phyloP scores from a whole-genome alignment of 2,888 invertebrate genomes.

The Philereme transversata region DNA sequence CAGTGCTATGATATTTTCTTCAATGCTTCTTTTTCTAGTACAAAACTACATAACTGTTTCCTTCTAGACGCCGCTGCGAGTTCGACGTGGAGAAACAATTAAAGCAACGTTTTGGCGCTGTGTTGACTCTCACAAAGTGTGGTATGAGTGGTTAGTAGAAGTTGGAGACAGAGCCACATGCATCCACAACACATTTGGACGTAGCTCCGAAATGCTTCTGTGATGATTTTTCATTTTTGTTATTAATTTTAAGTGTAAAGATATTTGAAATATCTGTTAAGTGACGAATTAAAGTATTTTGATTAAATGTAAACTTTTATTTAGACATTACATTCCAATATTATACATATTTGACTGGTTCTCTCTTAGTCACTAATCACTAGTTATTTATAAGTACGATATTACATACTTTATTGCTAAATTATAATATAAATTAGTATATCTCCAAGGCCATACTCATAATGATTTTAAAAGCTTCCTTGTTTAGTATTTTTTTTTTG shows the following conservation, averaged over 20 bases:
- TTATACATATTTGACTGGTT: no score
- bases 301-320: conserved; percentile 10
- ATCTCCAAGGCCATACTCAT: no score
- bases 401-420: no score
- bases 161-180: conserved; percentile 62
- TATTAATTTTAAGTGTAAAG: conserved; percentile 9
- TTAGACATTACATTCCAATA: neutral
- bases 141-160: conserved; percentile 96
- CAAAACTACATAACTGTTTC: conserved; percentile 7
- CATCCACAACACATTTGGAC: conserved; percentile 70
- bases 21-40: no score
- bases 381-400: no score
- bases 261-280: conserved; percentile 20
- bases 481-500: no score
- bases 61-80: conserved; percentile 88
- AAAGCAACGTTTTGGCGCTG: conserved; percentile 95
- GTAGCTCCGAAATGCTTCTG: conserved; percentile 77
- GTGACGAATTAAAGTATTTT: conserved; percentile 18
- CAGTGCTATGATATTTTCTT: no score
- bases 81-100: conserved; percentile 88
- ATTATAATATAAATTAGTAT: no score
- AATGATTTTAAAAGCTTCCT: no score
- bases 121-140: conserved; percentile 91
- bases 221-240: conserved; percentile 54
- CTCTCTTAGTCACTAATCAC: no score